Conservation (phyloP, 2,797 vertebrate genomes). For the Toxotes lorentzi region DNA sequence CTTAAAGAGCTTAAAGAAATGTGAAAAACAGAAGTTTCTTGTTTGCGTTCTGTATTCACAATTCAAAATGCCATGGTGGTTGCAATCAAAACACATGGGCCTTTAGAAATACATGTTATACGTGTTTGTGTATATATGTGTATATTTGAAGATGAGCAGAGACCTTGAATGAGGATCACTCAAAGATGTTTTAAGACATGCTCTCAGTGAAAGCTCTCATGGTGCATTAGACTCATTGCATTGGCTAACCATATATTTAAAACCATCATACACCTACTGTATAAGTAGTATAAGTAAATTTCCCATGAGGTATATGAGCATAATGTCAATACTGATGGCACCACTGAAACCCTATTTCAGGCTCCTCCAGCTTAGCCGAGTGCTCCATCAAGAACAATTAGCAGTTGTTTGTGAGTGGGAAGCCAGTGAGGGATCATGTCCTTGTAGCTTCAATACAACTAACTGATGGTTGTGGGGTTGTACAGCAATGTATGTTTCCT, state of each 20-base stretch:
- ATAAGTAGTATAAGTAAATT: constrained; percentile 13
- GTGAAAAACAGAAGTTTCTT: neutral
- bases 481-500: neutral
- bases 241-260: neutral
- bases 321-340: constrained; percentile 1
- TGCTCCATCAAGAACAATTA: constrained; percentile 48
- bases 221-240: neutral
- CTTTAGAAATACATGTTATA: neutral
- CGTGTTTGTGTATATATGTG: too few relatives aligned
- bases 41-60: constrained; percentile 1
- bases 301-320: neutral
- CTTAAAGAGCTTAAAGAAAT: constrained; percentile 6
- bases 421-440: constrained; percentile 8
- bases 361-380: constrained; percentile 19
- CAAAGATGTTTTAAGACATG: neutral
- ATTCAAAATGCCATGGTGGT: neutral
- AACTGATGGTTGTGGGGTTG: neutral
- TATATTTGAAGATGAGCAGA: neutral
- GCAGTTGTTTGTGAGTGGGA: constrained; percentile 7
- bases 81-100: neutral
- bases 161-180: neutral
- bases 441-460: neutral
- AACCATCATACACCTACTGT: neutral
- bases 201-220: neutral
- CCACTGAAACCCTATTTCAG: constrained; percentile 22